Base-by-base conservation (phyloP, 1,140 invertebrate genomes). In the Hylaeus anthracinus region DNA sequence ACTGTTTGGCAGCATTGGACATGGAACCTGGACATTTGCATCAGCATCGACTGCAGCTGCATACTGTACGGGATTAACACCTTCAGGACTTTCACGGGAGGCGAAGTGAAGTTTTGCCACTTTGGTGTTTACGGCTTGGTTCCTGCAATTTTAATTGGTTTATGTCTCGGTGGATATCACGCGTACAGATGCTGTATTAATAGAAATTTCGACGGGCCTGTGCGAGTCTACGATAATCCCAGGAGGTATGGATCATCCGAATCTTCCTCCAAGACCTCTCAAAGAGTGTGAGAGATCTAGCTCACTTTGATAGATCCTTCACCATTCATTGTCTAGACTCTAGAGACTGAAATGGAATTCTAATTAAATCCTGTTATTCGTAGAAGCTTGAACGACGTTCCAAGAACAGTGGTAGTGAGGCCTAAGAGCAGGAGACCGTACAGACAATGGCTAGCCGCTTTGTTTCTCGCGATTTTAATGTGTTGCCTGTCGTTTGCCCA, bases 1-100 rank as follows among this genome's bases (percentile, higher is more conserved):
- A 92, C 95, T 5, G 93, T 94, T 3, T 96, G 95, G 94, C 93
- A 95, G 43, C 94, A 96, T 87, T 97, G 96, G 96, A 90, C 93
- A 51, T 91, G 94, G 67, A 95, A 95, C 0, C 91, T 96, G 9
- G 94, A 96, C 84, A 93, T 94, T 8, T 96, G 96, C 79, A 93
- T 95, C 5, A 91, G 93, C 3, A 91, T 95, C 58, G 94, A 96
- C 74, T 96, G 96, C 89, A 95, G 95, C 8, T 96, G 96, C 81
- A 95, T 96, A 84, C 92, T 97, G 0, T 95, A 95, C 85, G 94
- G 95, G n/a, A 90, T 93, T 1, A 94, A 93, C 66, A 95, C 95
- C 4, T 95, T 93, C 78, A 94, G 91, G 55, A 94, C 94, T 53
- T 96, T 96, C 76, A 94, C 94, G 86, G 96, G 96, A n/a, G 95